Conservation (phyloP, 2,113 vertebrate genomes). For the Triplophysa dalaica region DNA sequence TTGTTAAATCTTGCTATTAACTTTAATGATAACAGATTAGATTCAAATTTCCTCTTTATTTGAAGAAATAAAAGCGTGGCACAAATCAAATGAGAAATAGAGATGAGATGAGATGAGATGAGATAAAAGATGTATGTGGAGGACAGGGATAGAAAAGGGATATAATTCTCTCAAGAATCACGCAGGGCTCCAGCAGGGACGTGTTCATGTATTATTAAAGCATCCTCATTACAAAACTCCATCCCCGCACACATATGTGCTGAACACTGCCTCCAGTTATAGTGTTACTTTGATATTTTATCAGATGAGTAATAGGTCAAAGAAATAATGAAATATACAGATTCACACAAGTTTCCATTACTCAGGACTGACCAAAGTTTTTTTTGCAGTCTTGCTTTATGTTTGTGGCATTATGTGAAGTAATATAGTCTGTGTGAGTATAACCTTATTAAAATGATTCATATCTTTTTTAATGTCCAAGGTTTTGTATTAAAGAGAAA, state of each 20-base stretch:
- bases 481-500: too few species aligned
- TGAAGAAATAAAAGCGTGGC: not conserved
- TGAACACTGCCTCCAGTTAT: not conserved
- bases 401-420: not conserved
- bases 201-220: slow-evolving; percentile 21
- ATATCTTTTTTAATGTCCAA: not conserved
- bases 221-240: slow-evolving; percentile 2
- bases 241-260: not conserved
- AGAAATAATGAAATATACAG: slow-evolving; percentile 20
- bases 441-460: not conserved
- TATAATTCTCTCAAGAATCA: not conserved
- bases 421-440: too few species aligned
- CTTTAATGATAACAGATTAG: too few species aligned
- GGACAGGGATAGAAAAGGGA: not conserved
- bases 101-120: too few species aligned
- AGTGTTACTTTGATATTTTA: slow-evolving; percentile 6
- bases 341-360: not conserved
- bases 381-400: not conserved
- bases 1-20: too few species aligned
- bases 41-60: not conserved
- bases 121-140: too few species aligned
- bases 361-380: not conserved
- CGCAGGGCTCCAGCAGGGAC: not conserved
- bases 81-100: not conserved
- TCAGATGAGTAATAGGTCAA: not conserved